Base-by-base conservation (phyloP, 2,797 vertebrate species). In the Heliangelus exortis region DNA sequence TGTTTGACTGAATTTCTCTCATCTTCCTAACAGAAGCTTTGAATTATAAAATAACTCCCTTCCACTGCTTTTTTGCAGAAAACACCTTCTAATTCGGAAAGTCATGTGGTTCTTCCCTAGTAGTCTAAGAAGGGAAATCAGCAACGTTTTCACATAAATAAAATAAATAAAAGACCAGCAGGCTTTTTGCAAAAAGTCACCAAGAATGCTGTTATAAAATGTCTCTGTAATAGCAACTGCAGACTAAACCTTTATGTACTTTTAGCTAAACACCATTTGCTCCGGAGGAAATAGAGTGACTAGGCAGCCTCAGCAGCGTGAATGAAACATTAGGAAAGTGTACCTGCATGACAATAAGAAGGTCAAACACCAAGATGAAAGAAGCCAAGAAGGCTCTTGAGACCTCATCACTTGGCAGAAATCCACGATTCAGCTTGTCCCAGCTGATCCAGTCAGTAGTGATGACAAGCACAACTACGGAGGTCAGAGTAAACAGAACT, bases 311-410 rank as follows among this genome's bases (percentile, higher is more conserved):
- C 74, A 47, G 65, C 15, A 83, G 74, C 41, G 66, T 58, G 39
- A 91, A 80, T 25, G 61, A 89, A 95, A 95, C 26, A 82, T 71
- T 47, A 80, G 77, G 71, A 85, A 53, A 95, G 55, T 39, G 34
- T 98, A 99, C 99, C 99, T 99, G 99, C 99, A 99, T 99, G 97
- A 99, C 98, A 97, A 99, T 99, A 95, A 99, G 99, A 95, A 99
- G 99, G 98, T 99, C 99, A 98, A 99, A 99, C 93, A 99, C 99
- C 97, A 99, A 97, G 97, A 99, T 99, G 98, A 99, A 99, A 94
- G 99, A 99, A 96, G 99, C 99, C 85, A 99, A 98, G 96, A 99
- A 99, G 45, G 99, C 99, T 97, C 99, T 98, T 87, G 99, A 99
- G 97, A 99, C 98, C 96, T 99, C 99, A 74, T 99, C 99, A 86